Conservation (phyloP, 2,888 invertebrate species). For the Hypolimnas misippus region DNA sequence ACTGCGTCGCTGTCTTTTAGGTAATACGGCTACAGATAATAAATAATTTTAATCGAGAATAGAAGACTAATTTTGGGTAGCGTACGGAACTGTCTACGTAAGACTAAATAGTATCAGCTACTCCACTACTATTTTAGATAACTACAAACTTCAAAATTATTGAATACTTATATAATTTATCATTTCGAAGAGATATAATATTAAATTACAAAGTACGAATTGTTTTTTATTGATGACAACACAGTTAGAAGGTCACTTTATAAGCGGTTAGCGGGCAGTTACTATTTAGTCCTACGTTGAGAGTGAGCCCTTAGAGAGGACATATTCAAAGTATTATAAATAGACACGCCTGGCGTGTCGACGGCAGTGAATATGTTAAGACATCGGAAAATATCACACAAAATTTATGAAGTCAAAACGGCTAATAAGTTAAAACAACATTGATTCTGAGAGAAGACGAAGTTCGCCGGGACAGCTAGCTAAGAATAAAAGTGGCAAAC, state of each 20-base stretch:
- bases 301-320: constrained; percentile 12
- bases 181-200: neutral
- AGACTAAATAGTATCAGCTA: constrained; percentile 39
- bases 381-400: too few relatives aligned
- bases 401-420: too few relatives aligned
- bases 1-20: constrained; percentile 31
- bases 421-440: too few relatives aligned
- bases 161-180: neutral
- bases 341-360: too few relatives aligned
- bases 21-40: constrained; percentile 17
- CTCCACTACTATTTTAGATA: neutral
- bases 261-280: constrained; percentile 26
- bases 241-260: constrained; percentile 35
- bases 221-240: constrained; percentile 22
- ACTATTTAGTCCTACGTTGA: constrained; percentile 38
- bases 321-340: too few relatives aligned
- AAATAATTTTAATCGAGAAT: constrained; percentile 25
- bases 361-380: too few relatives aligned
- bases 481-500: too few relatives aligned
- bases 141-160: neutral
- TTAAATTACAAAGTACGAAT: neutral
- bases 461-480: too few relatives aligned
- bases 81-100: constrained; percentile 24
- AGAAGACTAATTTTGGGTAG: constrained; percentile 37
- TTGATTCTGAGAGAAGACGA: too few relatives aligned